These are phyloP conservation scores for Danio aesculapii DNA, from an alignment of 2,797 vertebrate species.

Conservation along the genomic window DNA sequence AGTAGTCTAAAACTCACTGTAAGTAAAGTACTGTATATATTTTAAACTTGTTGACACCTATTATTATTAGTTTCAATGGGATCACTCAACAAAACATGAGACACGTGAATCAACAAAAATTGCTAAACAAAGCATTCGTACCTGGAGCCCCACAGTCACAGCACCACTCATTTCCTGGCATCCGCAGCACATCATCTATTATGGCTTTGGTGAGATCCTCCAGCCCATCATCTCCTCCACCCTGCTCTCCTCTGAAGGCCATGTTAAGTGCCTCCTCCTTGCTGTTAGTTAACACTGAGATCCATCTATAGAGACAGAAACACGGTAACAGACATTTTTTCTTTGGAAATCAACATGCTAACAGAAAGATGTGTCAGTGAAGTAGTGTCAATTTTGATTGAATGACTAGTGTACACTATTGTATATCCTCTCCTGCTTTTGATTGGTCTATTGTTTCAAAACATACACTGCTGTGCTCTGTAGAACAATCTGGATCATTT, in stretches of 20 bases:
- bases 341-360: background rate
- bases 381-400: background rate
- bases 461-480: background rate
- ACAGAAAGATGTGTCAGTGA: background rate
- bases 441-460: slow-evolving; percentile 1
- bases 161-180: slow-evolving; percentile 86
- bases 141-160: slow-evolving; percentile 89
- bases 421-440: background rate
- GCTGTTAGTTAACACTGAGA: slow-evolving; percentile 90
- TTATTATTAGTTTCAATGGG: background rate
- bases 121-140: slow-evolving; percentile 60
- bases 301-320: slow-evolving; percentile 78
- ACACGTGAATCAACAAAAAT: background rate
- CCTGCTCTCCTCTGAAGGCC: slow-evolving; percentile 89
- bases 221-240: slow-evolving; percentile 85
- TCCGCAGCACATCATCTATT: slow-evolving; percentile 87
- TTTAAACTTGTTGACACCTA: too few species aligned
- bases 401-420: background rate
- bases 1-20: too few species aligned
- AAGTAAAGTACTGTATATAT: too few species aligned
- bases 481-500: background rate
- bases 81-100: background rate
- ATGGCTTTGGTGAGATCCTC: slow-evolving; percentile 90
- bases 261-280: slow-evolving; percentile 91
- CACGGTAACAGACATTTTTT: background rate